Evolutionary conservation across 2,888 invertebrate species (phyloP).

Genomic region (Ctena decussata): DNA sequence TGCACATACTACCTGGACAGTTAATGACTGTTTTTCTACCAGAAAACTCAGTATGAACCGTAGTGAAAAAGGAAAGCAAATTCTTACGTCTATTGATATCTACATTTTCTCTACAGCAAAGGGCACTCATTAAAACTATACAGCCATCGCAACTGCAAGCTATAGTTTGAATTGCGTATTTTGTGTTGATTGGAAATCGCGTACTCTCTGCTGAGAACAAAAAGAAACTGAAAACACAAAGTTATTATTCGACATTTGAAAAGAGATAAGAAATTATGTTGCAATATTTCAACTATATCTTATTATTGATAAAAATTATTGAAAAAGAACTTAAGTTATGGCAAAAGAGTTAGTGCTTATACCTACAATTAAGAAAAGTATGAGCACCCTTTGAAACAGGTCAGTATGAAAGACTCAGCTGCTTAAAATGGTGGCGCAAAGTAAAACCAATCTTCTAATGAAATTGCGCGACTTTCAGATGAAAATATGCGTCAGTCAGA

Average conservation of each 20-base stretch:
- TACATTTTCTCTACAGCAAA: neutral
- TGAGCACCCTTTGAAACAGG: slow-evolving; percentile 18
- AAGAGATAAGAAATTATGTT: neutral
- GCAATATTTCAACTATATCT: neutral
- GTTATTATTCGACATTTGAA: slow-evolving; percentile 23
- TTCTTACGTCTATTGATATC: slow-evolving; percentile 13
- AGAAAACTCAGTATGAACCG: slow-evolving; percentile 15
- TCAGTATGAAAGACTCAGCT: neutral
- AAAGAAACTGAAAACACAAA: slow-evolving; percentile 21
- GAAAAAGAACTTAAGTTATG: slow-evolving; percentile 20
- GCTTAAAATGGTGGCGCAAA: neutral
- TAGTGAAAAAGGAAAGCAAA: neutral
- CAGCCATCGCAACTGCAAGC: slow-evolving; percentile 25
- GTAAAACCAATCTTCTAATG: neutral
- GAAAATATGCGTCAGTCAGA: neutral
- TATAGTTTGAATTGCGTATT: slow-evolving; percentile 32
- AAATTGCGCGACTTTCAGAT: neutral
- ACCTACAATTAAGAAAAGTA: slow-evolving; percentile 12
- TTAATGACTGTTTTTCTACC: slow-evolving; percentile 41
- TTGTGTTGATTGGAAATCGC: slow-evolving; percentile 20
- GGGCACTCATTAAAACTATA: slow-evolving; percentile 28
- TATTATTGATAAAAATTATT: neutral
- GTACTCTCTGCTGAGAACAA: neutral
- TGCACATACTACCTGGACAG: slow-evolving; percentile 47
- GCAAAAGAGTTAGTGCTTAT: slow-evolving; percentile 37